Conservation (phyloP, 2,888 invertebrate genomes). For the Metopia argyrocephala region DNA sequence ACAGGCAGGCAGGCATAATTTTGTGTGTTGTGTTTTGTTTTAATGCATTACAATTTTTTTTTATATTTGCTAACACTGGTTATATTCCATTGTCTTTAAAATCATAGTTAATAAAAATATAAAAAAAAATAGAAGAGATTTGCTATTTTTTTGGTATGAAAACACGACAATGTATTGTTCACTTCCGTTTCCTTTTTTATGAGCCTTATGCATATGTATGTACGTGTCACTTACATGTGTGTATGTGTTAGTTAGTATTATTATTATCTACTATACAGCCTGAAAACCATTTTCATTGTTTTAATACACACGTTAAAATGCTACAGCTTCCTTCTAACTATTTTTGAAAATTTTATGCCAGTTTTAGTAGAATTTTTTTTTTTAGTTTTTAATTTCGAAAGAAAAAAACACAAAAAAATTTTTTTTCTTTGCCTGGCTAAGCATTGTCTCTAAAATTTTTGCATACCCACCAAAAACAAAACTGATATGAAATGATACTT, state of each 20-base stretch:
- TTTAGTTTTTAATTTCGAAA: conserved; percentile 5
- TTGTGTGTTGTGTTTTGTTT: not conserved
- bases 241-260: conserved; percentile 18
- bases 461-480: conserved; percentile 14
- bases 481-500: conserved; percentile 3
- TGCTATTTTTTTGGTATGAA: not conserved
- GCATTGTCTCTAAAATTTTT: conserved; percentile 52
- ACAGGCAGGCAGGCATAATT: conserved; percentile 7
- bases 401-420: conserved; percentile 51
- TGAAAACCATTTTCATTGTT: conserved; percentile 57
- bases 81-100: conserved; percentile 42
- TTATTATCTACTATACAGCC: conserved; percentile 46
- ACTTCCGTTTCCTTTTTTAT: conserved; percentile 62
- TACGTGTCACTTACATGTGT: not conserved
- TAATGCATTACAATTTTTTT: conserved; percentile 34
- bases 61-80: too few species aligned
- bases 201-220: conserved; percentile 7
- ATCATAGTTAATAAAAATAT: conserved; percentile 27
- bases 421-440: conserved; percentile 50
- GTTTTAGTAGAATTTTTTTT: not conserved
- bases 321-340: conserved; percentile 55
- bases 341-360: not conserved
- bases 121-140: too few species aligned
- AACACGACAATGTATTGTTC: conserved; percentile 60
- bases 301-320: conserved; percentile 61